phyloP scores from a whole-genome alignment of 2,888 invertebrate species.

The Trichopria drosophilae region DNA sequence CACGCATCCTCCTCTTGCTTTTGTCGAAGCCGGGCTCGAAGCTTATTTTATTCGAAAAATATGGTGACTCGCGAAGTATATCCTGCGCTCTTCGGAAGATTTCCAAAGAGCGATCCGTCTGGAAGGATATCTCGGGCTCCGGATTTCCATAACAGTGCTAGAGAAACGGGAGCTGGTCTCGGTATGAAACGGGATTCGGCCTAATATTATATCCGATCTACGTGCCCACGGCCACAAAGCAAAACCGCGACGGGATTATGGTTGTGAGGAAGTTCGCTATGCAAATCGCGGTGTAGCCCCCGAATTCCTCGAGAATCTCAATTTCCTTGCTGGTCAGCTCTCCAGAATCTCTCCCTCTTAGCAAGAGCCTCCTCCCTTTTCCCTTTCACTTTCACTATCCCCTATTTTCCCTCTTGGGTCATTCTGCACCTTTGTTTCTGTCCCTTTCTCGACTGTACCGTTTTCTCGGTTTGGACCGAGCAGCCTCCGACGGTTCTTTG shows the following conservation, averaged over 20 bases:
- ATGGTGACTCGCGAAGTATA: constrained; percentile 2
- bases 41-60: constrained; percentile 13
- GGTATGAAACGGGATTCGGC: constrained; percentile 24
- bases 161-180: constrained; percentile 15
- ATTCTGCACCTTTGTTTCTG: neutral
- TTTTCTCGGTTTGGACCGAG: neutral
- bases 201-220: constrained; percentile 40
- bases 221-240: constrained; percentile 37
- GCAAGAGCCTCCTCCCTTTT: neutral
- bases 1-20: too few relatives aligned
- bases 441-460: neutral
- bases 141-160: constrained; percentile 40
- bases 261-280: constrained; percentile 13
- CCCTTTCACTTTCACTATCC: too few relatives aligned
- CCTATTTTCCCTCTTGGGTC: constrained; percentile 1
- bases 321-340: constrained; percentile 37
- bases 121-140: constrained; percentile 36
- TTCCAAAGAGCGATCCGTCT: constrained; percentile 34
- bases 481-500: too few relatives aligned
- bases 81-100: constrained; percentile 17
- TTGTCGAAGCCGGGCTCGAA: too few relatives aligned
- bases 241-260: constrained; percentile 37
- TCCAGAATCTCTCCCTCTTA: neutral
- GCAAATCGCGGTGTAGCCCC: constrained; percentile 10
- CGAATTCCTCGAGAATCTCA: constrained; percentile 41